A percentile compares a stretch with the other conserved stretches of the same genome.
These are phyloP conservation scores for Heterochromis multidens DNA, from an alignment of 2,113 vertebrate genomes.

Conservation along the genomic window DNA sequence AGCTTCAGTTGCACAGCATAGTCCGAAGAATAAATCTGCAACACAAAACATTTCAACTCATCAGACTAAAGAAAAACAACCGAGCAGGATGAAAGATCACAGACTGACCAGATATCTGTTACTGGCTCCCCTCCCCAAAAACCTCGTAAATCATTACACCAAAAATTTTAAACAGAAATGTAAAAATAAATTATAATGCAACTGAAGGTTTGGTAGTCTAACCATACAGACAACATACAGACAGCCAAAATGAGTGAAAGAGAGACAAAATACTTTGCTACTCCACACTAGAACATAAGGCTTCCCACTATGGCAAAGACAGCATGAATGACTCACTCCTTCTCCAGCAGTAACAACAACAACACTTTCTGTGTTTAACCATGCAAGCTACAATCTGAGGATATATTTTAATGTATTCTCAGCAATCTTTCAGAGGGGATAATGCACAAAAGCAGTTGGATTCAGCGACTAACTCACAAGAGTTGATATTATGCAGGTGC, in stretches of 20 bases:
- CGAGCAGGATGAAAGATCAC: background rate
- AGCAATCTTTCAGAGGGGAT: background rate
- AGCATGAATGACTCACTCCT: slow-evolving; percentile 36
- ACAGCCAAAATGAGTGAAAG: background rate
- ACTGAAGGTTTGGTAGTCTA: rapidly evolving
- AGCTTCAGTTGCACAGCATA: background rate
- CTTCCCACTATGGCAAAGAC: slow-evolving; percentile 9
- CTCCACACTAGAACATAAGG: background rate
- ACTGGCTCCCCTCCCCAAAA: background rate
- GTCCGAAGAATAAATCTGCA: background rate
- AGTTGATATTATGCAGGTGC: background rate
- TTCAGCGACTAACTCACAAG: background rate
- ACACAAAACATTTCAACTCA: background rate
- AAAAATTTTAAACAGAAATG: background rate
- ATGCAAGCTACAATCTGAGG: background rate
- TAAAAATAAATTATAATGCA: background rate
- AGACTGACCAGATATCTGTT: background rate
- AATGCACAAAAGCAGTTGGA: background rate
- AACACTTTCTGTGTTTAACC: slow-evolving; percentile 8
- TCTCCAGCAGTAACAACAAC: slow-evolving; percentile 12
- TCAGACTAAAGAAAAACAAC: background rate
- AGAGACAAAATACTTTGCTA: slow-evolving; percentile 22
- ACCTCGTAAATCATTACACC: background rate
- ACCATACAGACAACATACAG: background rate
- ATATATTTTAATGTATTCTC: background rate